Evolutionary conservation across 2,888 invertebrate genomes (phyloP).

Genomic region (Drosophila atripex): DNA sequence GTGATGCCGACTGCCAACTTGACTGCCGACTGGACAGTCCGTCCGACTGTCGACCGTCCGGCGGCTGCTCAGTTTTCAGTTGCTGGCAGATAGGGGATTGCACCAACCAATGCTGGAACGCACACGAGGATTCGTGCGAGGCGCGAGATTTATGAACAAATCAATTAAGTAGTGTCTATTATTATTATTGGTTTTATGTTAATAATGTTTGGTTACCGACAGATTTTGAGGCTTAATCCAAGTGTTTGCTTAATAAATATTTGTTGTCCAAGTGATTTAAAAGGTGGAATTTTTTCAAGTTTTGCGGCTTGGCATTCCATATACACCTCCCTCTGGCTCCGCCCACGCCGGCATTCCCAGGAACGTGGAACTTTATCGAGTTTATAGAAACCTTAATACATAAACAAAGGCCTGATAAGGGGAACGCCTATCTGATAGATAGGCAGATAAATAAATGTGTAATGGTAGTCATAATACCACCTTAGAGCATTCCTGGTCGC

Average conservation of each 20-base stretch:
- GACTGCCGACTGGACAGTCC: too few species aligned
- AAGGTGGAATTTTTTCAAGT: slow-evolving; percentile 16
- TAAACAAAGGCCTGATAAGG: slow-evolving; percentile 35
- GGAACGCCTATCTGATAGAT: slow-evolving; percentile 26
- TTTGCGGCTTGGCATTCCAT: slow-evolving; percentile 11
- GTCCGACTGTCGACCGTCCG: neutral
- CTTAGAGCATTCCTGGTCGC: slow-evolving; percentile 24
- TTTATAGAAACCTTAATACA: slow-evolving; percentile 8
- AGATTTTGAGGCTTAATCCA: slow-evolving; percentile 49
- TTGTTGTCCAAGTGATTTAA: slow-evolving; percentile 58
- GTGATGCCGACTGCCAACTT: slow-evolving; percentile 25
- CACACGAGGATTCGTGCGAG: slow-evolving; percentile 23
- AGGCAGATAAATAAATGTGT: slow-evolving; percentile 52
- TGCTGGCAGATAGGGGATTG: slow-evolving; percentile 54
- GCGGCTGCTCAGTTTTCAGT: slow-evolving; percentile 21
- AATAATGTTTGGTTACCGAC: slow-evolving; percentile 57
- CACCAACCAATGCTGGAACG: slow-evolving; percentile 23
- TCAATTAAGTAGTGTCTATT: slow-evolving; percentile 44
- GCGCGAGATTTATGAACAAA: slow-evolving; percentile 60
- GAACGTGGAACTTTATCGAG: slow-evolving; percentile 17
- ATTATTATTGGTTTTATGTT: slow-evolving; percentile 60
- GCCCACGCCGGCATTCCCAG: slow-evolving; percentile 30
- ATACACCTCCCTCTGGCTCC: neutral
- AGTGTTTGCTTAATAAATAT: slow-evolving; percentile 53
- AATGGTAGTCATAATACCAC: slow-evolving; percentile 56